These are phyloP conservation scores for Siphonodentalium dalli DNA, from an alignment of 2,888 invertebrate species.

Conservation along the genomic window DNA sequence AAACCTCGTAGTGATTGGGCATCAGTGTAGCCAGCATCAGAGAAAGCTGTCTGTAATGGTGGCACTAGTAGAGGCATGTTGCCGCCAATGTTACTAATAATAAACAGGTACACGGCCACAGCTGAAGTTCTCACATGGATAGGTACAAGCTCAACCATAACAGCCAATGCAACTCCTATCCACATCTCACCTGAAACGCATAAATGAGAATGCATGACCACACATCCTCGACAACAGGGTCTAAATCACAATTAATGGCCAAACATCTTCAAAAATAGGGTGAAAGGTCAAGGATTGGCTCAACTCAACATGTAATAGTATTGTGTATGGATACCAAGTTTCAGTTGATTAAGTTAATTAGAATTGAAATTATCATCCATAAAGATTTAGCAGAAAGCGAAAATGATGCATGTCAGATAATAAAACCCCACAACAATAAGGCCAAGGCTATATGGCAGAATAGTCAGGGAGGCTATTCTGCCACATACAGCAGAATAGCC, in stretches of 20 bases:
- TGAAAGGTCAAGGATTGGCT: not conserved
- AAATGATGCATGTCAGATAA: too few species aligned
- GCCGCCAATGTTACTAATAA: slow-evolving; percentile 66
- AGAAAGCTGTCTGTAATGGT: slow-evolving; percentile 48
- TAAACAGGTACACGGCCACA: slow-evolving; percentile 65
- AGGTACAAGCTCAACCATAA: slow-evolving; percentile 64
- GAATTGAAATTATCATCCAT: too few species aligned
- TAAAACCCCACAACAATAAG: too few species aligned
- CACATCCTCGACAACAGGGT: not conserved
- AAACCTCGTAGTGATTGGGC: slow-evolving; percentile 43
- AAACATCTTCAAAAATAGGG: not conserved
- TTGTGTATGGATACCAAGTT: not conserved
- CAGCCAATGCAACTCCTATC: slow-evolving; percentile 63
- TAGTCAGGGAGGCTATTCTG: too few species aligned
- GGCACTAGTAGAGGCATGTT: slow-evolving; percentile 64
- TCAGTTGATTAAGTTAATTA: too few species aligned
- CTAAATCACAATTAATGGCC: too few species aligned
- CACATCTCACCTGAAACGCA: slow-evolving; percentile 63
- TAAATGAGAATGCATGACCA: not conserved
- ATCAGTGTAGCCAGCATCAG: slow-evolving; percentile 34
- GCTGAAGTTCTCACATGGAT: slow-evolving; percentile 58
- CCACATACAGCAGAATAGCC: too few species aligned
- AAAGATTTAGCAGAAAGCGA: too few species aligned
- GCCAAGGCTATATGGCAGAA: too few species aligned
- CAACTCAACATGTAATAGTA: not conserved